A percentile compares a stretch with the other conserved stretches of the same genome.
phyloP scores from a whole-genome alignment of 2,797 vertebrate species.

The Hippocampus kuda region DNA sequence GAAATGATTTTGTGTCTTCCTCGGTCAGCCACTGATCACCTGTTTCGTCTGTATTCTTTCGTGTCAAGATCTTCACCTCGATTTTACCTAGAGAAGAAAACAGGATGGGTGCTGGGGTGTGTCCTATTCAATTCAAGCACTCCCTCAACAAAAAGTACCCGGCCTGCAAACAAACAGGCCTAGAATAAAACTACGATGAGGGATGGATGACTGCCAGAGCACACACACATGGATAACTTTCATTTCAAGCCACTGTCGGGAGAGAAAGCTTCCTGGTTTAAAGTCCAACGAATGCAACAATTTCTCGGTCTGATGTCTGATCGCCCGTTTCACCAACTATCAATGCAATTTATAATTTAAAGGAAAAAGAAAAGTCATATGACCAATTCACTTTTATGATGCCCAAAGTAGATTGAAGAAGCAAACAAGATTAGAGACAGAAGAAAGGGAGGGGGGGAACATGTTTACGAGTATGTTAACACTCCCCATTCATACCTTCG shows the following conservation, averaged over 20 bases:
- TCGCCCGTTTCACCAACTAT: neutral
- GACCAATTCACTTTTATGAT: neutral
- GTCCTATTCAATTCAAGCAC: neutral
- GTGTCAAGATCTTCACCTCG: conserved; percentile 85
- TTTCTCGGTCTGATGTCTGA: neutral
- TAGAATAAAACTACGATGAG: conserved; percentile 1
- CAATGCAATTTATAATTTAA: neutral
- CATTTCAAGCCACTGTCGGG: neutral
- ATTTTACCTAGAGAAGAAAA: conserved; percentile 74
- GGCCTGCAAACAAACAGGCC: neutral
- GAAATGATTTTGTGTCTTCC: conserved; percentile 86
- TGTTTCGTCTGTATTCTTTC: conserved; percentile 70
- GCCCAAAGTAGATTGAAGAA: neutral
- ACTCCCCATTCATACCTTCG: conserved; percentile 76
- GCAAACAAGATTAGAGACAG: conserved; percentile 33
- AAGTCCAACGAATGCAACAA: neutral
- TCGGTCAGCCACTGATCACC: conserved; percentile 85
- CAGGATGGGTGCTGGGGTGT: neutral
- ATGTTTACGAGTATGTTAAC: conserved; percentile 18
- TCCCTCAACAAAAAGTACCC: neutral
- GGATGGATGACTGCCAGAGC: conserved; percentile 28
- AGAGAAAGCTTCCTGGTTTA: neutral
- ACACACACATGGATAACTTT: conserved; percentile 29
- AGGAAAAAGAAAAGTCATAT: conserved; percentile 17
- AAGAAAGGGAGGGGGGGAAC: conserved; percentile 30